A percentile compares a stretch with the other conserved stretches of the same genome.
phyloP scores from a whole-genome alignment of 2,113 vertebrate genomes.

The Plecturocebus donacophilus region DNA sequence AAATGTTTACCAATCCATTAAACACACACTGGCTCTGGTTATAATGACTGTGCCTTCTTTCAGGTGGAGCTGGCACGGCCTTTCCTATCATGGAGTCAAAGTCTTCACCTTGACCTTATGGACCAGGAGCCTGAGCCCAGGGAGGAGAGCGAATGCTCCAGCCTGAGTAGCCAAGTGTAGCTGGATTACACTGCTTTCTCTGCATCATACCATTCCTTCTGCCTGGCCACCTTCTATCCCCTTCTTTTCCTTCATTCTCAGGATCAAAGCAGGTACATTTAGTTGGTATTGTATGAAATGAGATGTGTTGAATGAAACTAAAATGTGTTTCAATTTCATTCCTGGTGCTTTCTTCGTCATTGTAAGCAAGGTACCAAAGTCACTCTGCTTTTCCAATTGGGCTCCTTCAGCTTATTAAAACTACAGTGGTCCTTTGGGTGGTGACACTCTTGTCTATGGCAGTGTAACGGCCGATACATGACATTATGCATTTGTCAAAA shows the following conservation, averaged over 20 bases:
- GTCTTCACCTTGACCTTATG: not conserved
- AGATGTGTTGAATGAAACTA: too few relatives aligned
- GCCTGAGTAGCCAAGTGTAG: not conserved
- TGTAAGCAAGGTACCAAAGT: not conserved
- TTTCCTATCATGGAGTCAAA: not conserved
- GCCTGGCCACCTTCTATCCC: too few relatives aligned
- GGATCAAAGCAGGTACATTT: not conserved
- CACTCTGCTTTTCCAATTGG: not conserved
- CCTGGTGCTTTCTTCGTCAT: not conserved
- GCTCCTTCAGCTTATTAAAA: constrained; percentile 2
- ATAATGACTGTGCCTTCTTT: not conserved
- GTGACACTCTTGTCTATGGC: not conserved
- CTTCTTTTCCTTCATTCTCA: not conserved
- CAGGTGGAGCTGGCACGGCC: not conserved
- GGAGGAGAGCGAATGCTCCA: fast-evolving
- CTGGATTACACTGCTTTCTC: too few relatives aligned
- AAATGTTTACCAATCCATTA: not conserved
- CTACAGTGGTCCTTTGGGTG: not conserved
- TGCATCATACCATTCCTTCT: not conserved
- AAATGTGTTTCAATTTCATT: not conserved
- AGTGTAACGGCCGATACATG: not conserved
- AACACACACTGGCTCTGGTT: not conserved
- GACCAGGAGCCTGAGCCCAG: not conserved
- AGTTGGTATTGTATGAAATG: not conserved
- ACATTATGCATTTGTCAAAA: not conserved